Evolutionary conservation across 2,113 vertebrate genomes (phyloP).

Genomic region (Paracanthobrama guichenoti): DNA sequence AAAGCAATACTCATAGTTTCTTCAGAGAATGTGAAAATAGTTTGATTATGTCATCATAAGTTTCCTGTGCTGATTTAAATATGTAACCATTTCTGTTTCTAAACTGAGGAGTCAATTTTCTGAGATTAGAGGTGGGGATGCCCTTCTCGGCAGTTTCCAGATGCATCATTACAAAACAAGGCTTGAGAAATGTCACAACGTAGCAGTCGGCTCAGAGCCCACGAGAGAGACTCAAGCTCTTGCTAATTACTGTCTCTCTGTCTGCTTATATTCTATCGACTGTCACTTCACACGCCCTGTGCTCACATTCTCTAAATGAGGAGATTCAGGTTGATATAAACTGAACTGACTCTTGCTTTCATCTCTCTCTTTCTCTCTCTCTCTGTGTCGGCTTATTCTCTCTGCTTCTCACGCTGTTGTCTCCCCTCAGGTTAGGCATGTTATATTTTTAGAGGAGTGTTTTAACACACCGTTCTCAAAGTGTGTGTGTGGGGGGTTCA

Average conservation of each 20-base stretch:
- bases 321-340: conserved; percentile 23
- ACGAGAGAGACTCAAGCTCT: background rate
- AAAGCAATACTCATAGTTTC: background rate
- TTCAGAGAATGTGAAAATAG: background rate
- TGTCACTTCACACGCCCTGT: conserved; percentile 16
- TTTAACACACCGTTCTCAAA: conserved; percentile 32
- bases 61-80: background rate
- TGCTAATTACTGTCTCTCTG: conserved; percentile 32
- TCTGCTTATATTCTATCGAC: conserved; percentile 41
- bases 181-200: conserved; percentile 19
- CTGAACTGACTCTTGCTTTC: conserved; percentile 19
- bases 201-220: background rate
- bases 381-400: conserved; percentile 1
- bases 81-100: conserved; percentile 16
- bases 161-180: conserved; percentile 29
- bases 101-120: background rate
- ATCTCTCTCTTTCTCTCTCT: background rate
- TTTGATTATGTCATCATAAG: background rate
- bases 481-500: background rate
- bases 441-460: conserved; percentile 47
- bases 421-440: conserved; percentile 20
- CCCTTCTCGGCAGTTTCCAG: conserved; percentile 2
- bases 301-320: conserved; percentile 29
- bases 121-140: background rate
- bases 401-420: conserved; percentile 39